Percentiles rank a stretch among this genome's conserved stretches.
phyloP scores from a whole-genome alignment of 2,888 invertebrate species.

The Cephus nigrinus region DNA sequence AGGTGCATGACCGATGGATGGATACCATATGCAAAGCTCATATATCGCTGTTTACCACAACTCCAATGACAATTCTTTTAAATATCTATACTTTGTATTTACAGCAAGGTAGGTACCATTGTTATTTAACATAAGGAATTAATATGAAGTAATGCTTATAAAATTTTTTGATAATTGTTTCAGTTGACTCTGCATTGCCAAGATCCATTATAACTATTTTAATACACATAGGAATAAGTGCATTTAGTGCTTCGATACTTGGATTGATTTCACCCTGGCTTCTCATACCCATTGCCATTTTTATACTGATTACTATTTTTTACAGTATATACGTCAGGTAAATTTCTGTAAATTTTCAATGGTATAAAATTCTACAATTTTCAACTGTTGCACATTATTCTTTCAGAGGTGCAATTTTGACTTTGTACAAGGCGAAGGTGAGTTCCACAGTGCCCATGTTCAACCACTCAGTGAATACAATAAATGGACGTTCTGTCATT shows the following conservation, averaged over 20 bases:
- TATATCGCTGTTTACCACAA: constrained; percentile 67
- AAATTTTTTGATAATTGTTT: constrained; percentile 27
- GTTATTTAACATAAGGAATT: constrained; percentile 7
- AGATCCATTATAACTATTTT: constrained; percentile 69
- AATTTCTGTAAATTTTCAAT: constrained; percentile 20
- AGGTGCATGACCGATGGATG: constrained; percentile 68
- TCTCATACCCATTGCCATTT: constrained; percentile 64
- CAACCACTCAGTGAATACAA: constrained; percentile 42
- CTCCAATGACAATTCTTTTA: constrained; percentile 68
- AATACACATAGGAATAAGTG: constrained; percentile 68
- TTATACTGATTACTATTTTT: constrained; percentile 60
- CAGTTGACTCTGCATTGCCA: constrained; percentile 70
- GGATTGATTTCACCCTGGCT: constrained; percentile 67
- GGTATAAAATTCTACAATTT: not conserved
- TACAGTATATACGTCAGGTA: constrained; percentile 62
- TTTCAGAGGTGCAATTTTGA: constrained; percentile 37
- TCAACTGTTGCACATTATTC: not conserved
- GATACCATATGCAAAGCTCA: constrained; percentile 66
- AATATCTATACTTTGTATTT: constrained; percentile 70
- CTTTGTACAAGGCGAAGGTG: constrained; percentile 40
- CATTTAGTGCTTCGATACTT: constrained; percentile 66
- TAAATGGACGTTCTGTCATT: constrained; percentile 45
- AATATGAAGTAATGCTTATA: not conserved
- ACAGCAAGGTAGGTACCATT: constrained; percentile 66
- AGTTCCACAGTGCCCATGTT: constrained; percentile 42